phyloP scores from a whole-genome alignment of 2,797 vertebrate species.

The Pteronotus mesoamericanus region DNA sequence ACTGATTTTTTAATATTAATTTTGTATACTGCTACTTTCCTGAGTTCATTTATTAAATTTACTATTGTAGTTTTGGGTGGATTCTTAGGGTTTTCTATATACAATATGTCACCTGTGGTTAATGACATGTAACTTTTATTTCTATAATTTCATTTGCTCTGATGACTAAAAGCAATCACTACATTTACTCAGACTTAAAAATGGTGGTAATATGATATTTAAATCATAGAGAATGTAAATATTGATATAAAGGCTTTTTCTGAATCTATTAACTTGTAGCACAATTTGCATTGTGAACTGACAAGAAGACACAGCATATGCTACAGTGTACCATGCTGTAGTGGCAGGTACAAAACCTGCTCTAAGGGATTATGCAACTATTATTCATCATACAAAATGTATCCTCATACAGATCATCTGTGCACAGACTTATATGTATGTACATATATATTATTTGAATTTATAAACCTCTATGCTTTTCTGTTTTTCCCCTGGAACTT shows the following conservation, averaged over 20 bases:
- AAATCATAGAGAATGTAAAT: not conserved
- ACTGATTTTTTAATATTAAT: not conserved
- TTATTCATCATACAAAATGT: constrained; percentile 11
- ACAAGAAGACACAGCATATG: not conserved
- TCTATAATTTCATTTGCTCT: not conserved
- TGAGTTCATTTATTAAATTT: not conserved
- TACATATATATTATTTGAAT: not conserved
- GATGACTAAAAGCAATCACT: not conserved
- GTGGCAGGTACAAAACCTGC: not conserved
- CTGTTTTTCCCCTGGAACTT: not conserved
- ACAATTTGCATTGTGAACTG: not conserved
- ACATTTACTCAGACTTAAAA: not conserved
- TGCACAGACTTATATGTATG: not conserved
- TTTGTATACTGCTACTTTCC: not conserved
- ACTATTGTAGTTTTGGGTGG: not conserved
- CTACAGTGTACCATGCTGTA: not conserved
- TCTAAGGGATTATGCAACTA: not conserved
- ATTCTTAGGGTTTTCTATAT: not conserved
- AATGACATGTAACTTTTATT: not conserved
- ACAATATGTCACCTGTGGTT: not conserved
- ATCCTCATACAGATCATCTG: constrained; percentile 1
- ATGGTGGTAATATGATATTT: not conserved
- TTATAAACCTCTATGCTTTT: constrained; percentile 40
- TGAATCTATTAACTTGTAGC: not conserved
- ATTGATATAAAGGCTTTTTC: not conserved